These are phyloP conservation scores for Netelia fuscicornis DNA, from an alignment of 2,888 invertebrate genomes.

Conservation along the genomic window DNA sequence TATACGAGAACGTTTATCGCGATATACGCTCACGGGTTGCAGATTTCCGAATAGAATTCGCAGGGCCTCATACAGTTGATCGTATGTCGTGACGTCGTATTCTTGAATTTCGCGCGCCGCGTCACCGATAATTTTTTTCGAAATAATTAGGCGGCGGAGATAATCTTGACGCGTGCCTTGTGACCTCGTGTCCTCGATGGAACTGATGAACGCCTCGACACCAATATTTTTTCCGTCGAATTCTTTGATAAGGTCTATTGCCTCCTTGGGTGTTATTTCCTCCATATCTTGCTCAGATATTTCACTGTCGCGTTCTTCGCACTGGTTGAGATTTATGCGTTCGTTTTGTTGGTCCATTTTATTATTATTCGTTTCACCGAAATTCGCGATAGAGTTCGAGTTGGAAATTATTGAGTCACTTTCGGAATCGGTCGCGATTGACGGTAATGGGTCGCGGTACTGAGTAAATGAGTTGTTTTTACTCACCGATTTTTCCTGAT, in stretches of 20 bases:
- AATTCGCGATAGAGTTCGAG: background rate
- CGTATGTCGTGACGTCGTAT: conserved; percentile 14
- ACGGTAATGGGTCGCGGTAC: background rate
- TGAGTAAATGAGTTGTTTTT: conserved; percentile 19
- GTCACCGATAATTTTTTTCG: conserved; percentile 18
- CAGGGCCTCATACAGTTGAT: background rate
- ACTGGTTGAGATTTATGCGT: background rate
- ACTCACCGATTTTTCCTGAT: conserved; percentile 17
- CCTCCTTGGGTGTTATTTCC: conserved; percentile 1
- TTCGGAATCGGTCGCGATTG: conserved; percentile 7
- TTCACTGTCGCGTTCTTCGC: background rate
- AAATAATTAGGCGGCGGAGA: conserved; percentile 17
- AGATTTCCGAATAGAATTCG: conserved; percentile 1
- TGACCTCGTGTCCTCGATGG: conserved; percentile 19
- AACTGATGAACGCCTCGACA: conserved; percentile 20
- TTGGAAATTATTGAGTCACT: background rate
- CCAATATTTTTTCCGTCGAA: conserved; percentile 40
- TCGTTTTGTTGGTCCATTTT: background rate
- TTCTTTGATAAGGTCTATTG: conserved; percentile 12
- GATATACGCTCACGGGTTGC: conserved; percentile 8
- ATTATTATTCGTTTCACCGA: too few relatives aligned
- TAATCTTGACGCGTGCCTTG: conserved; percentile 15
- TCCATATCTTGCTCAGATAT: background rate
- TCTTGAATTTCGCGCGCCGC: conserved; percentile 18
- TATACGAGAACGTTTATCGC: conserved; percentile 6